Evolutionary conservation across 2,888 invertebrate species (phyloP).

Genomic region (Dromius quadrimaculatus): DNA sequence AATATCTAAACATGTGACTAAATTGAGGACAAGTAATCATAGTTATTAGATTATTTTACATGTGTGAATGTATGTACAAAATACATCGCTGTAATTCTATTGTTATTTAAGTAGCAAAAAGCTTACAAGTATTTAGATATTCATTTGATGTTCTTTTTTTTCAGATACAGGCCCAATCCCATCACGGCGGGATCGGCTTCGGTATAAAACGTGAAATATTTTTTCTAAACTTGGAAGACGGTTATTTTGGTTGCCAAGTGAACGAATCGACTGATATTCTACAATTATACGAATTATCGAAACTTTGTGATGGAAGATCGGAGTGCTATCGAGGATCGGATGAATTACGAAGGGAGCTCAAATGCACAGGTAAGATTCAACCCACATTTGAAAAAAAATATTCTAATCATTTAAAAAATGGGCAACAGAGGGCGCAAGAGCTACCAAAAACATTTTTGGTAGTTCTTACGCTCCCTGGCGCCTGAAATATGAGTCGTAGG

Average conservation of each 20-base stretch:
- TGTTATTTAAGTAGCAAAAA: background rate
- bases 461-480: too few relatives aligned
- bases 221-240: conserved; percentile 96
- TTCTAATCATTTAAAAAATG: too few relatives aligned
- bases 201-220: conserved; percentile 93
- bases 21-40: background rate
- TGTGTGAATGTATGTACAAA: background rate
- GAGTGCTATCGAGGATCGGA: conserved; percentile 95
- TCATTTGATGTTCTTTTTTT: conserved; percentile 59
- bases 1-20: background rate
- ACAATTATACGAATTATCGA: conserved; percentile 94
- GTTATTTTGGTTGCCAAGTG: conserved; percentile 97
- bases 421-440: too few relatives aligned
- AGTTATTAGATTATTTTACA: background rate
- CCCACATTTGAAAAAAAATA: too few relatives aligned
- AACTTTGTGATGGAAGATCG: conserved; percentile 90
- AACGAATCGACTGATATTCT: conserved; percentile 95
- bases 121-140: background rate
- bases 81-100: conserved; percentile 2
- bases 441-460: too few relatives aligned
- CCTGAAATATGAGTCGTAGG: too few relatives aligned
- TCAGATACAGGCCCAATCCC: conserved; percentile 81
- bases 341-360: conserved; percentile 88
- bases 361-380: conserved; percentile 94
- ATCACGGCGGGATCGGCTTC: conserved; percentile 81